A percentile compares a stretch with the other conserved stretches of the same genome.
phyloP scores from a whole-genome alignment of 2,888 invertebrate genomes.

The Platycheirus albimanus region DNA sequence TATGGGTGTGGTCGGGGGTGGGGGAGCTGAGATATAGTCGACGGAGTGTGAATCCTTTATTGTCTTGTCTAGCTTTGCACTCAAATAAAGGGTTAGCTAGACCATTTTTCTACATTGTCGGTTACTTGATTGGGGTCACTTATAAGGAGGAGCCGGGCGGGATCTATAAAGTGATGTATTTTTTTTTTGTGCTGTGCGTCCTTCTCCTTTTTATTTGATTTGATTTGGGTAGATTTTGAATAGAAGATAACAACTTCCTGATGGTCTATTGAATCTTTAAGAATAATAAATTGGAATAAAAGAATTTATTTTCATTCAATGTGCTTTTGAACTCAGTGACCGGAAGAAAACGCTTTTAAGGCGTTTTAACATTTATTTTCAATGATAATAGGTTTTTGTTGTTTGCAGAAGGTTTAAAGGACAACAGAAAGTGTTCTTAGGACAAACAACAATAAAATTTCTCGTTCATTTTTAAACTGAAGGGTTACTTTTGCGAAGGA shows the following conservation, averaged over 20 bases:
- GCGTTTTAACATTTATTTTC: constrained; percentile 1
- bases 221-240: constrained; percentile 36
- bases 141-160: constrained; percentile 7
- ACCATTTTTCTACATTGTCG: constrained; percentile 52
- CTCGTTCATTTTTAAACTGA: not conserved
- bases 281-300: constrained; percentile 11
- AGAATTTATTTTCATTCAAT: not conserved
- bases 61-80: constrained; percentile 10
- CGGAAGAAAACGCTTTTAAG: constrained; percentile 6
- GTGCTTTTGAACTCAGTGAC: constrained; percentile 4
- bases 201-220: constrained; percentile 10
- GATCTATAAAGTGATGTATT: not conserved
- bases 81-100: constrained; percentile 58
- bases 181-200: no score
- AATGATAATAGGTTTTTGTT: not conserved
- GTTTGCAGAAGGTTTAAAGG: not conserved
- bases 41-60: not conserved
- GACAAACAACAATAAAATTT: not conserved
- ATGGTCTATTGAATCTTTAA: not conserved
- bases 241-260: constrained; percentile 18
- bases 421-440: not conserved
- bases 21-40: not conserved
- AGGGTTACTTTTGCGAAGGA: not conserved
- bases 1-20: not conserved
- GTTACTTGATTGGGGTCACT: constrained; percentile 68